A percentile compares a stretch with the other conserved stretches of the same genome.
These are phyloP conservation scores for Nilaparvata lugens DNA, from an alignment of 1,140 invertebrate genomes.

Conservation along the genomic window DNA sequence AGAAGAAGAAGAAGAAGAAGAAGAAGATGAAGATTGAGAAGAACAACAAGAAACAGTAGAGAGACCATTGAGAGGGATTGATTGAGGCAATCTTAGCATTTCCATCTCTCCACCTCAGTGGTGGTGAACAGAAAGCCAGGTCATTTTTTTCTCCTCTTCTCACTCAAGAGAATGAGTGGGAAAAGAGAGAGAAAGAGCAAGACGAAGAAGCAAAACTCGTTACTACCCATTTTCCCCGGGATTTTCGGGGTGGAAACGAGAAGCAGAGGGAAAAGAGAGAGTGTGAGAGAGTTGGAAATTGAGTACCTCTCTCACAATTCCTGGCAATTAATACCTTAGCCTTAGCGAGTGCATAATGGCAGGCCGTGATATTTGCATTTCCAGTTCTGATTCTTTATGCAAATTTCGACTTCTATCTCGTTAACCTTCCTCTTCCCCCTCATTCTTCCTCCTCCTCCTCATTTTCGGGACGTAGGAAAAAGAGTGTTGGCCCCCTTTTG, in stretches of 20 bases:
- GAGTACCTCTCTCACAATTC: not conserved
- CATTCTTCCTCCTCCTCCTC: not conserved
- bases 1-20: too few relatives aligned
- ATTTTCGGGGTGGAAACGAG: not conserved
- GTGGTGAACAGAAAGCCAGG: too few relatives aligned
- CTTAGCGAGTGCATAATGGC: not conserved
- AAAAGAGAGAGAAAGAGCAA: too few relatives aligned
- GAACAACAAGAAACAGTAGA: too few relatives aligned
- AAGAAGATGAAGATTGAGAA: too few relatives aligned
- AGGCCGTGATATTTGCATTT: not conserved
- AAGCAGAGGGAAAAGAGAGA: not conserved
- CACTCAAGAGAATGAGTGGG: too few relatives aligned
- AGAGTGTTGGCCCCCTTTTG: not conserved
- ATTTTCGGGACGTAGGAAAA: not conserved
- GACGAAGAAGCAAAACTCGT: too few relatives aligned
- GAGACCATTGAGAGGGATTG: too few relatives aligned
- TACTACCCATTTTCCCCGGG: too few relatives aligned
- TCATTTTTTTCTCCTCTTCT: too few relatives aligned
- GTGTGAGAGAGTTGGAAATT: not conserved
- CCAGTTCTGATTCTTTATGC: slow-evolving; percentile 3
- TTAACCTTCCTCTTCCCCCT: not conserved
- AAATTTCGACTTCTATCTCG: not conserved
- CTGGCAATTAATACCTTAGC: not conserved
- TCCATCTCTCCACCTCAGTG: too few relatives aligned
- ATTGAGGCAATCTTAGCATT: too few relatives aligned